Evolutionary conservation across 1,140 invertebrate genomes (phyloP).

Genomic region (Branchinecta lynchi): DNA sequence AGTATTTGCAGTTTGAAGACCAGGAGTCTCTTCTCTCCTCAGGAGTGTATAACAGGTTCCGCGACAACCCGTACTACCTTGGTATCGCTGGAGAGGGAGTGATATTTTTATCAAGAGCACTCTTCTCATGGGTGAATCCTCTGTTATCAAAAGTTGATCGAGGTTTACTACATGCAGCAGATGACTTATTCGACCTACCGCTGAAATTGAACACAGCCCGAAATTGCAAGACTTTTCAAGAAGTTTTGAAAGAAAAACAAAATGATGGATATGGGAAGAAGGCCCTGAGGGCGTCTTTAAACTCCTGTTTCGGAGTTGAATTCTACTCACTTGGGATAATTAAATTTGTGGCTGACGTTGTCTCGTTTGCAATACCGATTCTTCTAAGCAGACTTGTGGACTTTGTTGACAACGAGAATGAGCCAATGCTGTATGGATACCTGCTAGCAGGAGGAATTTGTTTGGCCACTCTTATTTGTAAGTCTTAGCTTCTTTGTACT

Average conservation of each 20-base stretch:
- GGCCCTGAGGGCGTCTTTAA: constrained; percentile 13
- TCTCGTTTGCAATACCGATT: constrained; percentile 73
- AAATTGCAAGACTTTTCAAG: constrained; percentile 42
- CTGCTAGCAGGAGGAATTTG: constrained; percentile 59
- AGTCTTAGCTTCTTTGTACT: too few species aligned
- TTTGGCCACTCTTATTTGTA: constrained; percentile 45
- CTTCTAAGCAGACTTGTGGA: constrained; percentile 63
- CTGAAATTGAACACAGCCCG: constrained; percentile 43
- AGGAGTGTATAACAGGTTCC: constrained; percentile 33
- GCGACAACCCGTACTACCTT: constrained; percentile 47
- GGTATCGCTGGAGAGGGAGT: constrained; percentile 62
- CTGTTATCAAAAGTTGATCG: constrained; percentile 64
- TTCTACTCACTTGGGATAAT: constrained; percentile 79
- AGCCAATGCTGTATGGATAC: constrained; percentile 51
- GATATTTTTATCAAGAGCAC: constrained; percentile 50
- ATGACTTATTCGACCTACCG: constrained; percentile 76
- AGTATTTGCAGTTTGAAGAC: constrained; percentile 23
- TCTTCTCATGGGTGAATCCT: constrained; percentile 75
- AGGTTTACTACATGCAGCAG: constrained; percentile 45
- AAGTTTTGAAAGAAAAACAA: constrained; percentile 14
- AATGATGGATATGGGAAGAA: constrained; percentile 13
- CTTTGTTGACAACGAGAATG: constrained; percentile 57
- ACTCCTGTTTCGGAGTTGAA: constrained; percentile 57
- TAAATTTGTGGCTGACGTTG: constrained; percentile 63
- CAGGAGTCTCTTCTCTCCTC: constrained; percentile 25